Evolutionary conservation across 2,113 vertebrate genomes (phyloP), one percentile per base, ranked within the genome.

Genomic region (Perca flavescens): DNA sequence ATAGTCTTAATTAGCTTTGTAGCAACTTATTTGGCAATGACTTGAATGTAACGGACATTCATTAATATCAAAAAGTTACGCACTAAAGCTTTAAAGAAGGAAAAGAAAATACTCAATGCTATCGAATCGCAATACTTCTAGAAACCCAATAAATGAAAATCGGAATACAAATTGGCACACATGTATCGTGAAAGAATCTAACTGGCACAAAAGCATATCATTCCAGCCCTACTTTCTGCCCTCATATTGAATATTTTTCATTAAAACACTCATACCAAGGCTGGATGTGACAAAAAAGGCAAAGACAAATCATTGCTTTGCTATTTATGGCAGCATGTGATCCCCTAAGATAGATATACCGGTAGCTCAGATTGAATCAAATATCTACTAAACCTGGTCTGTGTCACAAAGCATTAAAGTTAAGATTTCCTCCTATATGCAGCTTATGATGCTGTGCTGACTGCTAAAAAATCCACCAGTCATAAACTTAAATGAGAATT

Each of bases 401-500:
- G n/a, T 58, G 43, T 73, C 61, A n/a, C 36, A 64, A 34, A 67
- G 49, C 53, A 75, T 75, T 79, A 60, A 3, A 66, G 52, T 70
- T 54, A 40, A 66, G 57, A 63, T 52, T 6, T 47, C n/a, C 10
- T 56, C 36, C 17, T 43, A 53, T 60, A 61, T 22, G 12, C 67
- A 63, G 16, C 21, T 56, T 34, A 67, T 62, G 25, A 54, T 49
- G 61, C 16, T 56, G 34, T 54, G 54, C 47, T 56, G 34, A 22
- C 61, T 43, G 40, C 54, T 54, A 64, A 54, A 70, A 52, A 36
- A 34, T 43, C 28, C 17, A 4, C 50, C 50, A 70, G 11, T 60
- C 58, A 69, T 53, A 57, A 65, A 65, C 53, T 66, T 15, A 47
- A 53, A 62, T 62, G 56, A 4, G 3, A 56, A 54, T 72, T 62